Conservation (phyloP, 1,140 invertebrate species). For the Sitobion miscanthi region DNA sequence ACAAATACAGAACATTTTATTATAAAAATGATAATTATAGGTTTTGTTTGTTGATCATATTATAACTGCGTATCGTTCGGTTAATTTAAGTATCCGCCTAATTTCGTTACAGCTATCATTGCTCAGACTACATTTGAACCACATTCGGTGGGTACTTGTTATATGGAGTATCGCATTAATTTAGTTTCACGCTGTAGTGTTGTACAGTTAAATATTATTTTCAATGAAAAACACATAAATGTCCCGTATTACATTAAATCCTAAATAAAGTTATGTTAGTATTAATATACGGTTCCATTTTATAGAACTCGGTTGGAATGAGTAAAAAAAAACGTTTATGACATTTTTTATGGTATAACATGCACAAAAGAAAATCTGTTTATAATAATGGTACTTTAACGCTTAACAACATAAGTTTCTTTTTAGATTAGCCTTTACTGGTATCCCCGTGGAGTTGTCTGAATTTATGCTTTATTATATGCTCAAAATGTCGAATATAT, state of each 20-base stretch:
- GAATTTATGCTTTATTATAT: neutral
- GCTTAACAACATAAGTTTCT: conserved; percentile 13
- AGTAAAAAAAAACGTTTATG: conserved; percentile 21
- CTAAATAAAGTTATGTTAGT: neutral
- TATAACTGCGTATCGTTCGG: neutral
- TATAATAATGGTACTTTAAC: conserved; percentile 25
- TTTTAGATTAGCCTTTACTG: conserved; percentile 33
- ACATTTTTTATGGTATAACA: neutral
- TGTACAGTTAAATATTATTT: neutral
- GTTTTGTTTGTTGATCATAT: neutral
- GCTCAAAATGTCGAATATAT: conserved; percentile 5
- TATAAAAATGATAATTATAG: neutral
- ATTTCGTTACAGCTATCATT: neutral
- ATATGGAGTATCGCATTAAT: neutral
- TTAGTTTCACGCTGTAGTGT: neutral
- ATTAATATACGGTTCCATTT: neutral
- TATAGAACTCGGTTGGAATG: neutral
- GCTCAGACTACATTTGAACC: neutral
- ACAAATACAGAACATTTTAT: neutral
- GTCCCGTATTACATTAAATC: neutral
- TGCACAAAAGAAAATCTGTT: conserved; percentile 2
- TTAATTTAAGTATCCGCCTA: neutral
- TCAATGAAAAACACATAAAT: neutral
- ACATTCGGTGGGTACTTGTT: neutral
- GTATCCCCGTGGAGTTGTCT: neutral